A percentile compares a stretch with the other conserved stretches of the same genome.
Evolutionary conservation across 1,140 invertebrate species (phyloP).

Genomic region (Musca vetustissima): DNA sequence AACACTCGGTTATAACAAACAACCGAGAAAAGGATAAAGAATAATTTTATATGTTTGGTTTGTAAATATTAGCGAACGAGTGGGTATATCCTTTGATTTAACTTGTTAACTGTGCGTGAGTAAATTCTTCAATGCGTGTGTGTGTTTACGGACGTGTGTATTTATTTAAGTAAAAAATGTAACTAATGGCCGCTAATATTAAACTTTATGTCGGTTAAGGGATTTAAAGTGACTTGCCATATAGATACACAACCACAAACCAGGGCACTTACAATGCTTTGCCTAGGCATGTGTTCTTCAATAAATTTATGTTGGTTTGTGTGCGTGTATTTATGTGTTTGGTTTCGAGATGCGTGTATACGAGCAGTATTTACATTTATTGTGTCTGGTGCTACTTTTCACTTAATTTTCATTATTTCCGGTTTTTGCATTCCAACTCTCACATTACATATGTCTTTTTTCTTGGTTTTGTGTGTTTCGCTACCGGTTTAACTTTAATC

Average conservation of each 20-base stretch:
- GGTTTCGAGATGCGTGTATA: conserved; percentile 1
- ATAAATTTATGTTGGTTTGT: neutral
- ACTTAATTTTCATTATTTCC: conserved; percentile 23
- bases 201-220: conserved; percentile 17
- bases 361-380: conserved; percentile 7
- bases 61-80: too few relatives aligned
- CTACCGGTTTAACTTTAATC: too few relatives aligned
- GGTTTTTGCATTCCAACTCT: conserved; percentile 11
- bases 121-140: conserved; percentile 3
- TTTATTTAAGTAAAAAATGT: conserved; percentile 4
- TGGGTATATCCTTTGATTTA: too few relatives aligned
- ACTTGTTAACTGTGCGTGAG: too few relatives aligned
- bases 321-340: neutral
- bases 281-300: too few relatives aligned
- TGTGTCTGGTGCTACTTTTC: conserved; percentile 18
- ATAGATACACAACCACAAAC: neutral
- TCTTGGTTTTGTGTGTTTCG: too few relatives aligned
- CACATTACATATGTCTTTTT: neutral
- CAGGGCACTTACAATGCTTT: too few relatives aligned
- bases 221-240: neutral
- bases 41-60: too few relatives aligned
- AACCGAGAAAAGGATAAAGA: too few relatives aligned
- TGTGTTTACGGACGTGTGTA: neutral
- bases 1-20: too few relatives aligned
- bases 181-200: conserved; percentile 17